Base-by-base conservation (phyloP, 2,888 invertebrate species). In the Poecilobothrus nobilitatus region DNA sequence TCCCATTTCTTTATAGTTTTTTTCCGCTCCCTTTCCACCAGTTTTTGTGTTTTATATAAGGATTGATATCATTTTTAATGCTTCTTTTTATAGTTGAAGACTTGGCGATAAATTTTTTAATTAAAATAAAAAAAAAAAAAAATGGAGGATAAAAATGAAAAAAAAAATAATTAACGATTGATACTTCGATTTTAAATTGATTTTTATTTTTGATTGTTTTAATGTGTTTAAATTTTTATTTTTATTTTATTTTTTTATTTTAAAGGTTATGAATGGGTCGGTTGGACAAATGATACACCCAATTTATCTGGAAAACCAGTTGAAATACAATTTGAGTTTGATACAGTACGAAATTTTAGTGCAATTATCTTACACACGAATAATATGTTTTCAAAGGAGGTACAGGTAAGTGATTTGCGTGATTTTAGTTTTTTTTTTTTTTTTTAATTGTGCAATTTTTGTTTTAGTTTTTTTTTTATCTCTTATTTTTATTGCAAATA, bases 231-330 rank as follows among this genome's bases (percentile, higher is more conserved):
- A 37, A 63, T 67, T 37, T 37, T 62, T 64, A 64, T 41, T 41
- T 66, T 65, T n/a, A n/a, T 22, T 61, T 66, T 68, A 5, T 37
- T 37, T 71, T 12, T 53, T 65, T n/a, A 63, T 67, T 69, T 79
- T 81, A 22, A 77, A 88, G 91, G 90, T 71, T 90, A 91, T 79
- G 91, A 91, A 80, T 93, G 92, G 92, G 87, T 93, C 67, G 92
- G 92, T 67, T 93, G 92, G 92, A 84, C 87, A 75, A 89, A 89
- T 76, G 88, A 89, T 77, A 86, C 87, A 21, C 83, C 85, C 44
- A 86, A 84, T 63, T 83, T 86, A 81, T 78, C 85, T 68, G 87
- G 87, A 67, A 84, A 84, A 73, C 89, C 89, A 20, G 84, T 93
- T 44, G 90, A 90, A 80, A 86, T 93, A 71, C 84, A 87, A 65